Percentiles rank a stretch among this genome's conserved stretches.
Evolutionary conservation across 2,888 invertebrate genomes (phyloP).

Genomic region (Eumacrocentrus americanus): DNA sequence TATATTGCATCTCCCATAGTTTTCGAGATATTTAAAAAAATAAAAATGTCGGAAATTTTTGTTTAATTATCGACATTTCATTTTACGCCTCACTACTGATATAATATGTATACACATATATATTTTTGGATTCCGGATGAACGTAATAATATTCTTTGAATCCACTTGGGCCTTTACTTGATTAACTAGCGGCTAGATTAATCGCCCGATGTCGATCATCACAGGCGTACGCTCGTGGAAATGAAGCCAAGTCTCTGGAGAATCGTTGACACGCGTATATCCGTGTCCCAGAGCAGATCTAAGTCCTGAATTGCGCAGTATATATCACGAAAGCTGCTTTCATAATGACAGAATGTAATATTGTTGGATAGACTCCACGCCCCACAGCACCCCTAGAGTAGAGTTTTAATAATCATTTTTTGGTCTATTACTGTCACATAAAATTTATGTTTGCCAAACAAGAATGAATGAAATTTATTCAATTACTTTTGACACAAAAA

Average conservation of each 20-base stretch:
- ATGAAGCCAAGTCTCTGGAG: constrained; percentile 25
- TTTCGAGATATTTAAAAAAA: too few relatives aligned
- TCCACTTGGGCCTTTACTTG: constrained; percentile 20
- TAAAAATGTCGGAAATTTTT: not conserved
- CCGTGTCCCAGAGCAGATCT: not conserved
- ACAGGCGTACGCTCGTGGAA: constrained; percentile 14
- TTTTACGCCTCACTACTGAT: not conserved
- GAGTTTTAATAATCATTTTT: not conserved
- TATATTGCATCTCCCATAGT: too few relatives aligned
- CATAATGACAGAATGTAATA: not conserved
- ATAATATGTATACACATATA: too few relatives aligned
- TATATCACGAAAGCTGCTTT: constrained; percentile 2
- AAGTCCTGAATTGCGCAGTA: constrained; percentile 17
- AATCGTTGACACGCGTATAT: constrained; percentile 26
- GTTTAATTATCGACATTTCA: not conserved
- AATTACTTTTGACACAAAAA: too few relatives aligned
- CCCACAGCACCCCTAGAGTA: not conserved
- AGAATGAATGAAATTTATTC: too few relatives aligned
- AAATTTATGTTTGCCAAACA: too few relatives aligned
- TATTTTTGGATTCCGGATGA: not conserved
- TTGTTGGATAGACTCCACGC: not conserved
- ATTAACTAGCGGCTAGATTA: constrained; percentile 26
- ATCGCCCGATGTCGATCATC: constrained; percentile 19
- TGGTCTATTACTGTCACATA: not conserved
- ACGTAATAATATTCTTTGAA: constrained; percentile 17